phyloP scores from a whole-genome alignment of 2,888 invertebrate genomes.

The Drosophila cracens region DNA sequence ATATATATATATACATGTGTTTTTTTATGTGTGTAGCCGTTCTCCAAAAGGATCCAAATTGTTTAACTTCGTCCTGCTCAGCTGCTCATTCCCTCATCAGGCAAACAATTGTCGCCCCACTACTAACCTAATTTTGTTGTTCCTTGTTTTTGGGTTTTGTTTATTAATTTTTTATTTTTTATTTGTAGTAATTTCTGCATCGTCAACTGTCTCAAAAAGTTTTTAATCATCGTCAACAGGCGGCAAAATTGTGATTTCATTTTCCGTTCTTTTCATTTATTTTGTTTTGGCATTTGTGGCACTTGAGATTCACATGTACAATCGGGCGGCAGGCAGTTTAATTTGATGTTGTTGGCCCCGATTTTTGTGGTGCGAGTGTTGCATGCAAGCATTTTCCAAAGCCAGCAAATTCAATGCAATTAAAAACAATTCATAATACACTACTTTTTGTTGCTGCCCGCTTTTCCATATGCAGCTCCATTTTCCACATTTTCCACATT shows the following conservation, averaged over 20 bases:
- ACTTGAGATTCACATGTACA: slow-evolving; percentile 53
- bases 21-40: background rate
- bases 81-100: background rate
- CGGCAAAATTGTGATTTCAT: slow-evolving; percentile 39
- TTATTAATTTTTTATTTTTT: slow-evolving; percentile 22
- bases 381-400: slow-evolving; percentile 31
- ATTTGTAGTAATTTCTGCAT: slow-evolving; percentile 50
- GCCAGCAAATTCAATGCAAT: slow-evolving; percentile 69
- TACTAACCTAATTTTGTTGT: slow-evolving; percentile 50
- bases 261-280: background rate
- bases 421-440: slow-evolving; percentile 75
- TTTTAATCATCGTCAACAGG: slow-evolving; percentile 71
- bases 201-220: slow-evolving; percentile 72
- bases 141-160: slow-evolving; percentile 3
- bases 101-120: slow-evolving; percentile 14
- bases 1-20: background rate
- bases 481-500: slow-evolving; percentile 14
- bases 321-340: slow-evolving; percentile 22
- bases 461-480: slow-evolving; percentile 49
- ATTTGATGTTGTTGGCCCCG: slow-evolving; percentile 51
- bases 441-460: slow-evolving; percentile 7
- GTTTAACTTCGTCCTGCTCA: background rate
- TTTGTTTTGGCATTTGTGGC: slow-evolving; percentile 32
- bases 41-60: background rate
- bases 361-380: slow-evolving; percentile 44